A percentile compares a stretch with the other conserved stretches of the same genome.
Evolutionary conservation across 2,888 invertebrate species (phyloP).

Genomic region (Idaea straminata): DNA sequence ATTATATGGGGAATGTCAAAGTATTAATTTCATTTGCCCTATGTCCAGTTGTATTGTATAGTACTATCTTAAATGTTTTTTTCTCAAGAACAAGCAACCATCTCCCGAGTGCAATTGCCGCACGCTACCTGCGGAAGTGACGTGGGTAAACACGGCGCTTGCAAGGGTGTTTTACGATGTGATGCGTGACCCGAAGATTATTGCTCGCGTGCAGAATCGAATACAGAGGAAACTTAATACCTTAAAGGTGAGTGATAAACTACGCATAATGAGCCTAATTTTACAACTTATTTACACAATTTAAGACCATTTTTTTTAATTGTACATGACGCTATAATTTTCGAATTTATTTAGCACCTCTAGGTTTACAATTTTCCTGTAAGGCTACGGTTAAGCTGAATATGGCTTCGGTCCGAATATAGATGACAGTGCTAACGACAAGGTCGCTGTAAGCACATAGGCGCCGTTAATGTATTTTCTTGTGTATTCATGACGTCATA

Average conservation of each 20-base stretch:
- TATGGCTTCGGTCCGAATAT: too few species aligned
- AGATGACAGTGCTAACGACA: background rate
- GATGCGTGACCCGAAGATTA: conserved; percentile 85
- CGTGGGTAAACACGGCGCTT: conserved; percentile 89
- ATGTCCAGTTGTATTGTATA: background rate
- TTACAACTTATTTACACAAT: too few species aligned
- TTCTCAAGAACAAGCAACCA: conserved; percentile 39
- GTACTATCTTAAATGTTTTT: background rate
- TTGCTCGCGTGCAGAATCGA: conserved; percentile 85
- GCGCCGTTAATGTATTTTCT: background rate
- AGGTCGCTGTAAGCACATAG: background rate
- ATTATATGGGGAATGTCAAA: too few species aligned
- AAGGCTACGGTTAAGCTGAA: too few species aligned
- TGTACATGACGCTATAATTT: too few species aligned
- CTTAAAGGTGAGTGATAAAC: conserved; percentile 82
- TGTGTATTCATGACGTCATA: background rate
- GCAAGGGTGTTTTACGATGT: conserved; percentile 91
- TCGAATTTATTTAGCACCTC: too few species aligned
- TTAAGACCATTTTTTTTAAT: too few species aligned
- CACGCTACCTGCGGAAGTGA: conserved; percentile 71
- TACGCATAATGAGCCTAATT: too few species aligned
- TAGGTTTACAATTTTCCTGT: background rate
- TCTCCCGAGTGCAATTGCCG: conserved; percentile 52
- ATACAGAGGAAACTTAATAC: conserved; percentile 93
- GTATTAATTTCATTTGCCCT: background rate